phyloP scores from a whole-genome alignment of 2,888 invertebrate species.

The Eupithecia subumbrata region DNA sequence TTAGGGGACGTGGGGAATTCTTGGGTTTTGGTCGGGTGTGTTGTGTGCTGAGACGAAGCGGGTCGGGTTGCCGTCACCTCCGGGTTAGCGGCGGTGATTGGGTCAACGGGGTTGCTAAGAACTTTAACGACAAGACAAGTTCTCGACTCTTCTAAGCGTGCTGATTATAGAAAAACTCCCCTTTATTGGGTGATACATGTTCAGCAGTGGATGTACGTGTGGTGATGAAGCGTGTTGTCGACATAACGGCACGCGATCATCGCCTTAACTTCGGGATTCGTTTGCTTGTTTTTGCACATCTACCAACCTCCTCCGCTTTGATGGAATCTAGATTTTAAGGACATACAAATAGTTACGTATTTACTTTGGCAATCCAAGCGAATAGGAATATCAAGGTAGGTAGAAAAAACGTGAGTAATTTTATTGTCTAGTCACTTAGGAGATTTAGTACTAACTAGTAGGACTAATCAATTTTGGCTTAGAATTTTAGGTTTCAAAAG shows the following conservation, averaged over 20 bases:
- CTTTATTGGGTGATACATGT: no score
- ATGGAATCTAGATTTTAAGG: neutral
- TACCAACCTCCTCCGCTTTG: neutral
- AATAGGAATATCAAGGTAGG: conserved; percentile 18
- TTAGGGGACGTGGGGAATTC: no score
- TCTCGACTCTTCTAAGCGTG: no score
- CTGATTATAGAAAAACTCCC: no score
- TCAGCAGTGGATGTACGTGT: no score
- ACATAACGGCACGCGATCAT: neutral
- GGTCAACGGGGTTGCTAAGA: no score
- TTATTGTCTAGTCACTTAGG: conserved; percentile 71
- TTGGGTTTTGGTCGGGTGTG: no score
- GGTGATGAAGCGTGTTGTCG: no score
- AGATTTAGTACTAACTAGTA: conserved; percentile 32
- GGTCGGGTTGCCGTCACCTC: no score
- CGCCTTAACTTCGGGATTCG: neutral
- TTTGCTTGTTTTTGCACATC: neutral
- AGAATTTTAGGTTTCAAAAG: conserved; percentile 13
- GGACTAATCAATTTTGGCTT: conserved; percentile 38
- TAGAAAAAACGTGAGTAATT: conserved; percentile 38
- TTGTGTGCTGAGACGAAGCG: no score
- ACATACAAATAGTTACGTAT: conserved; percentile 33
- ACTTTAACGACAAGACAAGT: no score
- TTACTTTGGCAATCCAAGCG: conserved; percentile 34
- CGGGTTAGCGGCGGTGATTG: no score